Base-by-base conservation (phyloP, 2,888 invertebrate genomes). In the Liopterus haemorrhoidalis region DNA sequence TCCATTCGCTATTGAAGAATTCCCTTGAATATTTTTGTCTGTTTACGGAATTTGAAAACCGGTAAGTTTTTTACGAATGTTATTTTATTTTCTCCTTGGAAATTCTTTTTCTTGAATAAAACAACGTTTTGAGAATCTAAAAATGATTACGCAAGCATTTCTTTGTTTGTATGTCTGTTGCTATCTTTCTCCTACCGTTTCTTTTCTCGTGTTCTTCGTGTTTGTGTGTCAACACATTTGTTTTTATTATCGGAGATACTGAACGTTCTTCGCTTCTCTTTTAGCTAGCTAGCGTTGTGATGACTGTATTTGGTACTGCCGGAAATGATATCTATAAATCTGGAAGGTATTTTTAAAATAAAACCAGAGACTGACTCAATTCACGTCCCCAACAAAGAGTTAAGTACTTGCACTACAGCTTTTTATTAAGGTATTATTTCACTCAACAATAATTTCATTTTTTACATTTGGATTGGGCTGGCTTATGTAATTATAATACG, bases 151-250 rank as follows among this genome's bases (percentile, higher is more conserved):
- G 45, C 32, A 45, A 45, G 39, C 45, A 45, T 45, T 45, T 39
- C 39, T 45, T 45, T 45, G 45, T 45, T 45, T 45, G 32, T 27
- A 28, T 39, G 32, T 45, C 25, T 45, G n/a, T n/a, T n/a, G n/a
- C n/a, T n/a, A n/a, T n/a, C n/a, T n/a, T n/a, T n/a, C n/a, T 44
- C 38, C 31, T 38, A 19, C 30, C 19, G 22, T 28, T 18, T 20
- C 6, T 18, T 8, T 33, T 11, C 20, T 9, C 19, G 33, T 44
- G 31, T 36, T 37, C 43, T 25, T 39, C 39, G 45, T 45, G 45
- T 45, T 45, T 45, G 45, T n/a, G n/a, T 45, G 45, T 45, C 45
- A 45, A 45, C 45, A 45, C 45, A 45, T 45, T 45, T 45, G 45
- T 45, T 45, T 45, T 45, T 45, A 45, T 45, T 45, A 45, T 45